Base-by-base conservation (phyloP, 2,113 vertebrate genomes). In the Oncorhynchus kisutch region DNA sequence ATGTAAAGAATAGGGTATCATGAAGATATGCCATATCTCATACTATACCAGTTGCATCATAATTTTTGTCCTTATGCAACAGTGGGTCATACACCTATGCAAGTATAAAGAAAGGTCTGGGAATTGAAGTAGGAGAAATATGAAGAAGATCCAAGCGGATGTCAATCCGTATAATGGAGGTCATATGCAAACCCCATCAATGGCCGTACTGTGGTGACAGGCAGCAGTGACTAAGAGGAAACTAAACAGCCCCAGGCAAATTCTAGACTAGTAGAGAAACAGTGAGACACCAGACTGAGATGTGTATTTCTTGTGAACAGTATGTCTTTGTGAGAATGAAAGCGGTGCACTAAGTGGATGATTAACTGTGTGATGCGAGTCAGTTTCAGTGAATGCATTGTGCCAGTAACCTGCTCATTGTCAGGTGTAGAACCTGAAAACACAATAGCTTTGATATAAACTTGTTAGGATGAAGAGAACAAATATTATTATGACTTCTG, bases 341-440 rank as follows among this genome's bases (percentile, higher is more conserved):
- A 64, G 59, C 45, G 60, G n/a, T 18, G 48, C 20, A 34, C 54
- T n/a, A 62, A 67, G 16, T 31, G 5, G 29, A 39, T 39, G 18
- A 68, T 4, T 31, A 67, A 67, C 16, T 4, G 31, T 62, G 54
- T 72, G 71, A 13, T 70, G 39, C 27, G 69, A n/a, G 68, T 70
- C 34, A 24, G 69, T n/a, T 9, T 25, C 18, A 11, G 48, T 27
- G 11, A 2, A 16, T n/a, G n/a, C 12, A 18, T 71, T 71, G 59
- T 62, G 59, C 18, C 59, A 62, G 59, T n/a, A 34, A 68, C 7
- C 31, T n/a, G 31, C 31, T 67, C 64, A 14, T 31, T 14, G 14
- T 29, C 27, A 29, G 25, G 14, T 67, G 12, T 13, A 29, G 29
- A 68, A 68, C 18, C 67, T 34, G 67, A 68, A 68, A 39, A 34